phyloP scores from a whole-genome alignment of 1,140 invertebrate species.

The Antheraea pernyi region DNA sequence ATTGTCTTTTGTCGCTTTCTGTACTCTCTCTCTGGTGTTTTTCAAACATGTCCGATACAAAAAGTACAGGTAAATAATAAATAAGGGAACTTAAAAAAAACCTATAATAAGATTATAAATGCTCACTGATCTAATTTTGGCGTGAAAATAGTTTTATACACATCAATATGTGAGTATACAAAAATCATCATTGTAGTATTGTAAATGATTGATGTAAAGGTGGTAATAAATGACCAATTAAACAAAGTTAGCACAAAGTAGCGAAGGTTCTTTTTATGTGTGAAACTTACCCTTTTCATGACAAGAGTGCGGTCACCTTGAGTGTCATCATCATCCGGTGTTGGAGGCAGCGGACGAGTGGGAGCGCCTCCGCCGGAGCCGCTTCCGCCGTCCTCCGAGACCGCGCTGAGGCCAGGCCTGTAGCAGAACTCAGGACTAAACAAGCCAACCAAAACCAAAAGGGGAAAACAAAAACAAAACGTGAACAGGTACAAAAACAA shows the following conservation, averaged over 20 bases:
- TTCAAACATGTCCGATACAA: conserved; percentile 66
- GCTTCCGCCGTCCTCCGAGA: conserved; percentile 70
- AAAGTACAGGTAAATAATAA: conserved; percentile 63
- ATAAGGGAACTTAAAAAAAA: conserved; percentile 27
- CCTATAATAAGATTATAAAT: conserved; percentile 23
- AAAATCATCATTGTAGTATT: conserved; percentile 1
- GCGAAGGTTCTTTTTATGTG: neutral
- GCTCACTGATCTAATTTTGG: conserved; percentile 76
- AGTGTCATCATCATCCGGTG: conserved; percentile 93
- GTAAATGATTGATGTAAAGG: neutral
- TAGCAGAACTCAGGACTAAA: conserved; percentile 92
- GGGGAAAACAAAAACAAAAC: no score
- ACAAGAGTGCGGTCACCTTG: conserved; percentile 93
- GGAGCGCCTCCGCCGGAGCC: conserved; percentile 88
- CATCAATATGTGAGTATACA: neutral
- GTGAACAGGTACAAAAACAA: conserved; percentile 19
- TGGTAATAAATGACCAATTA: conserved; percentile 1
- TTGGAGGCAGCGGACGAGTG: conserved; percentile 95
- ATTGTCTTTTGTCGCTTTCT: conserved; percentile 66
- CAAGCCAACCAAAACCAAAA: conserved; percentile 55
- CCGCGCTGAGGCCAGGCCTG: conserved; percentile 85
- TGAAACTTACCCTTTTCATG: conserved; percentile 89
- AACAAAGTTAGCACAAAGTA: conserved; percentile 16
- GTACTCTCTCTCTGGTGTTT: conserved; percentile 66
- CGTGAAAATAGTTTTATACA: conserved; percentile 46